Evolutionary conservation across 2,888 invertebrate genomes (phyloP), one percentile per base, ranked within the genome.

Genomic region (Crematogaster levior): DNA sequence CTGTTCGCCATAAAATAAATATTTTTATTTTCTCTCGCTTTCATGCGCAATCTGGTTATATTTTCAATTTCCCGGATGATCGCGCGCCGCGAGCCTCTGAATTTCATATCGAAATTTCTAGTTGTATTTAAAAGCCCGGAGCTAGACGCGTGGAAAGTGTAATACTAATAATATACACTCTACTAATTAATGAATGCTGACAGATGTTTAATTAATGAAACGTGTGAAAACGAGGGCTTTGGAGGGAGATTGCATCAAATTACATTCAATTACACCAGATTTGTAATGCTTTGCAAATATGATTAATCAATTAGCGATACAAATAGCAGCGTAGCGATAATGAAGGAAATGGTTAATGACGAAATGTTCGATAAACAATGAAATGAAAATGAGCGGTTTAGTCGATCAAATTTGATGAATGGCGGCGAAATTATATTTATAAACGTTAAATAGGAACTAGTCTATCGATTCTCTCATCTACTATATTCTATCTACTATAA

Each of bases 121-220:
- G 40, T 40, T 40, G 30, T 40, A 24, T 68, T 53, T 77, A 43
- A 53, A 53, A 30, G 34, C 46, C 0, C 40, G 18, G 0, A 68
- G 18, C 15, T 51, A 40, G 68, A 51, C 3, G 27, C 15, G 1
- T 43, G 53, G 40, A 53, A 68, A 68, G 53, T 53, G 43, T 53
- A 68, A 77, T 40, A 56, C 68, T 40, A 53, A 66, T 77, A 56
- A 77, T 75, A 24, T 9, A 75, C n/a, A 66, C 27, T 53, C n/a
- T 21, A 53, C 21, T 68, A 68, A 68, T 77, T 68, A 68, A 53
- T 43, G 21, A 30, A 21, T 43, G 18, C 3, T 53, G 53, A 21
- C 40, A 53, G 68, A 53, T 66, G 66, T 53, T 75, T 75, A 75
- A 66, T 75, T 75, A 75, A 75, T 66, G 46, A 63, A 74, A 74